A percentile compares a stretch with the other conserved stretches of the same genome.
phyloP scores from a whole-genome alignment of 2,888 invertebrate species.

The Physocephala rufipes region DNA sequence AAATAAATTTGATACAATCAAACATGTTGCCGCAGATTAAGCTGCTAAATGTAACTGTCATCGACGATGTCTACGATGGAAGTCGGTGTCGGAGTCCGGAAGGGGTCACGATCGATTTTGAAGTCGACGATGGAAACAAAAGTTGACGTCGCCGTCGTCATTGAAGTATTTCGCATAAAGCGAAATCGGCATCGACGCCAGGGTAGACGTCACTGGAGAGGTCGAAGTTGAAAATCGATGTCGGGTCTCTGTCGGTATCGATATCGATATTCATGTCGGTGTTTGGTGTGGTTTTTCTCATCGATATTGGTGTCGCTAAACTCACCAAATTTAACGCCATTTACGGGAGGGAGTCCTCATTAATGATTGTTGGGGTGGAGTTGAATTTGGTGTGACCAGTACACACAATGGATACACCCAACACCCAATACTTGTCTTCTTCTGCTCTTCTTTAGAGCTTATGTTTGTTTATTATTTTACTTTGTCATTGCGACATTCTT shows the following conservation, averaged over 20 bases:
- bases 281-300: no score
- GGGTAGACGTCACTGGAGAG: neutral
- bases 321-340: slow-evolving; percentile 7
- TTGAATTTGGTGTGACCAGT: neutral
- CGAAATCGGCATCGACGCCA: no score
- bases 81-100: no score
- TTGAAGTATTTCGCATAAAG: no score
- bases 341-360: neutral
- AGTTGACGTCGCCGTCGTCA: no score
- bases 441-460: neutral
- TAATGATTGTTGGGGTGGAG: neutral
- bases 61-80: neutral
- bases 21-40: neutral
- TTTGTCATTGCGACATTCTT: neutral
- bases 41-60: slow-evolving; percentile 1
- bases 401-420: no score
- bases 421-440: neutral
- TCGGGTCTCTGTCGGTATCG: neutral
- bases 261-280: neutral
- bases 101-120: no score
- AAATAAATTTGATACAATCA: no score
- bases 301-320: neutral
- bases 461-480: neutral
- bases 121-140: no score
- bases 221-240: neutral